Evolutionary conservation across 1,140 invertebrate species (phyloP).

Genomic region (Mylabris phalerata): DNA sequence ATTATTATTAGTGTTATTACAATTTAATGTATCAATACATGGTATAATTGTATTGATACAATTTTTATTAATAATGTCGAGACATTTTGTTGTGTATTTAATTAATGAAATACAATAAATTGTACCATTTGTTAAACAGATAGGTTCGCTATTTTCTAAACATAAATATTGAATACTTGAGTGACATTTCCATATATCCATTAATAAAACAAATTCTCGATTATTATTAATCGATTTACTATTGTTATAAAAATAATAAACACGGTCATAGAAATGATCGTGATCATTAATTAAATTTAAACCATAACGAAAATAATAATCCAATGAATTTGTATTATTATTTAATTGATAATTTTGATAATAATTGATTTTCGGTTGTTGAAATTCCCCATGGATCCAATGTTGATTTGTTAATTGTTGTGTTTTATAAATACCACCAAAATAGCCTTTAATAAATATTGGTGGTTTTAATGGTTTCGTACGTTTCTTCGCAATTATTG

Average conservation of each 20-base stretch:
- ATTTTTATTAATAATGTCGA: not conserved
- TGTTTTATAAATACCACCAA: no score
- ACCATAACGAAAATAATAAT: conserved; percentile 6
- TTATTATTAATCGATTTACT: not conserved
- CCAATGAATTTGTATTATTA: not conserved
- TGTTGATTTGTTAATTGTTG: not conserved
- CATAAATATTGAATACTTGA: conserved; percentile 1
- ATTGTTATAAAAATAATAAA: conserved; percentile 5
- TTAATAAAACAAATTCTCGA: not conserved
- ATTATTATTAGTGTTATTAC: not conserved
- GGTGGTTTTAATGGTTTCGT: no score
- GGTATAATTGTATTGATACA: conserved; percentile 6
- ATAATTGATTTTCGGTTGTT: conserved; percentile 2
- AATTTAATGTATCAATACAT: not conserved
- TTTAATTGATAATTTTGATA: not conserved
- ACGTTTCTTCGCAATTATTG: no score
- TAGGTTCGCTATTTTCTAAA: conserved; percentile 4
- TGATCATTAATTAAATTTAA: conserved; percentile 3
- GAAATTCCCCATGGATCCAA: not conserved
- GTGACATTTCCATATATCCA: not conserved
- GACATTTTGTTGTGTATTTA: not conserved
- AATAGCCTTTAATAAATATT: no score
- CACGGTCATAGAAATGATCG: not conserved
- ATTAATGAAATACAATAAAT: conserved; percentile 7
- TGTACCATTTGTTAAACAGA: conserved; percentile 6